Evolutionary conservation across 1,140 invertebrate species (phyloP).

Genomic region (Drosophila insularis): DNA sequence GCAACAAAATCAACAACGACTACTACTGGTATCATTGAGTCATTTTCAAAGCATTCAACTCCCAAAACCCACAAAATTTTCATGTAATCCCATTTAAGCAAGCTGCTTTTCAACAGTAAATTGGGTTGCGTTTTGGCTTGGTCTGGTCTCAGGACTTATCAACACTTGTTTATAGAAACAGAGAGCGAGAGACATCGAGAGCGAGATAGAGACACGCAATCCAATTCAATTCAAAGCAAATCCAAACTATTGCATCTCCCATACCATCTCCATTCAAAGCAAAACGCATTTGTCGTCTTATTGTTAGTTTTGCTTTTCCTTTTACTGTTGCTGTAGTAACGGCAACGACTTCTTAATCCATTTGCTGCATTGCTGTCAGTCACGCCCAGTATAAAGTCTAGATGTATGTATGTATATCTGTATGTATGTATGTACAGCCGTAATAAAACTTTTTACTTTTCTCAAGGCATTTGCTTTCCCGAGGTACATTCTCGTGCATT

Average conservation of each 20-base stretch:
- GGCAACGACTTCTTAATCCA: slow-evolving; percentile 59
- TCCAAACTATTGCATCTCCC: background rate
- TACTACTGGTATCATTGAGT: slow-evolving; percentile 32
- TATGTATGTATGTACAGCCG: slow-evolving; percentile 23
- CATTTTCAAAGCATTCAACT: slow-evolving; percentile 55
- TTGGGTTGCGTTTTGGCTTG: slow-evolving; percentile 28
- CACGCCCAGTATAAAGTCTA: slow-evolving; percentile 42
- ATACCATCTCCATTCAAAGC: slow-evolving; percentile 22
- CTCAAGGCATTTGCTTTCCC: slow-evolving; percentile 19
- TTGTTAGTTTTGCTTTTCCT: slow-evolving; percentile 23
- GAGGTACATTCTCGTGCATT: slow-evolving; percentile 22
- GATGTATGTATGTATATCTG: background rate
- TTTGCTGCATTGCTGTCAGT: slow-evolving; percentile 51
- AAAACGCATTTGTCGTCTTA: slow-evolving; percentile 62
- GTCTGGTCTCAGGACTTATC: slow-evolving; percentile 45
- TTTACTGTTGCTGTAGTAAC: slow-evolving; percentile 38
- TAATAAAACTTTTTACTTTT: slow-evolving; percentile 62
- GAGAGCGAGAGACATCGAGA: slow-evolving; percentile 13
- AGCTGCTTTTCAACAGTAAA: slow-evolving; percentile 56
- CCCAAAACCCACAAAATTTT: slow-evolving; percentile 49
- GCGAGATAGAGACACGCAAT: slow-evolving; percentile 25
- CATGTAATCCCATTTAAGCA: slow-evolving; percentile 70
- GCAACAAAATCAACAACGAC: slow-evolving; percentile 34
- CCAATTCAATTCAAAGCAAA: background rate
- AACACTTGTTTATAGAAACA: slow-evolving; percentile 67